Evolutionary conservation across 2,888 invertebrate genomes (phyloP).

Genomic region (Operophtera brumata): DNA sequence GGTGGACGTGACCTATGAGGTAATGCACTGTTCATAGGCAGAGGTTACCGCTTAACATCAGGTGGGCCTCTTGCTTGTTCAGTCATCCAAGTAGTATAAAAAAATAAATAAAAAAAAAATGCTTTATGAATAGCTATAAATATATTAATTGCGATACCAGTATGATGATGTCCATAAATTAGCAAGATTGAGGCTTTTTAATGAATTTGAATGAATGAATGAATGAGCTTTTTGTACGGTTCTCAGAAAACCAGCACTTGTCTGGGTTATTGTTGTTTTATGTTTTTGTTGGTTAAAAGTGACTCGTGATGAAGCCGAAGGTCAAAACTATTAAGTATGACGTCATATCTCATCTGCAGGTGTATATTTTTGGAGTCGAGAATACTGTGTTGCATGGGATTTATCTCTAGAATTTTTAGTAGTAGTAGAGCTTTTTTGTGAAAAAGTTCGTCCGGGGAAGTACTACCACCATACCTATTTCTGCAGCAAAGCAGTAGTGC

Average conservation of each 20-base stretch:
- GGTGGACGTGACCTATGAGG: no score
- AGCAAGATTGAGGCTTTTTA: background rate
- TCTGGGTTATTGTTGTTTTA: constrained; percentile 3
- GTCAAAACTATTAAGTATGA: constrained; percentile 7
- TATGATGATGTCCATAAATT: background rate
- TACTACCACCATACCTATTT: no score
- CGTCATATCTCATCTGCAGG: constrained; percentile 8
- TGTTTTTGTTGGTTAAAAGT: constrained; percentile 7
- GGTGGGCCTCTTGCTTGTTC: no score
- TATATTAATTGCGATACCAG: background rate
- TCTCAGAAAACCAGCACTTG: constrained; percentile 1
- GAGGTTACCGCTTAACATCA: no score
- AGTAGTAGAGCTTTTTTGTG: no score
- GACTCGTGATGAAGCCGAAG: constrained; percentile 10
- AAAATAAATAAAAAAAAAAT: no score
- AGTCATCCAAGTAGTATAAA: no score
- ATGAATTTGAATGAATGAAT: background rate
- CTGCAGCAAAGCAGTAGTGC: no score
- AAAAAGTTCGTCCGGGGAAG: no score
- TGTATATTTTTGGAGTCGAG: constrained; percentile 2
- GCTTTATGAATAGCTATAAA: background rate
- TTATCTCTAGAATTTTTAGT: background rate
- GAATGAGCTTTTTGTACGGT: background rate
- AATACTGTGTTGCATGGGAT: background rate
- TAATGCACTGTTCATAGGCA: no score